Evolutionary conservation across 1,140 invertebrate species (phyloP), one percentile per base, ranked within the genome.

Genomic region (Octopus sinensis): DNA sequence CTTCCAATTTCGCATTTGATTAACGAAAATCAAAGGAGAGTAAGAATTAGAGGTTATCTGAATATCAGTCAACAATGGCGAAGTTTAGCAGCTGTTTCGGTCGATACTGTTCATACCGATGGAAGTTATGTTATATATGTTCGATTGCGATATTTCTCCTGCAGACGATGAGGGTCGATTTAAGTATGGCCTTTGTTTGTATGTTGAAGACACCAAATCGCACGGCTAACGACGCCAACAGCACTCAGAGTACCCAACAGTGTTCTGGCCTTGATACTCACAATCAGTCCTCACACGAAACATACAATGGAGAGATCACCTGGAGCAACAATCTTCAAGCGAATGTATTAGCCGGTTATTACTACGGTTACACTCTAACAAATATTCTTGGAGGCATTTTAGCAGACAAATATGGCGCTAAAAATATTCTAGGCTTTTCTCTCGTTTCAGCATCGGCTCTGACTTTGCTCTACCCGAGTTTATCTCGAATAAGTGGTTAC

Each of bases 261-360:
- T 23, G 13, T 30, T 4, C 13, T 51, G 30, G 30, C 30, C 52
- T 17, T 17, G 53, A 62, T 53, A 52, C 0, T 53, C 52, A 54
- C 54, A 54, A 77, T 52, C 23, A 54, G 13, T 10, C 75, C 53
- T 43, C 30, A 43, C 30, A 43, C 30, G n/a, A 75, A 75, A 1
- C 30, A 30, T 9, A 54, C 12, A 62, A 73, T 4, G 87, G 84
- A 3, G 95, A 96, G 87, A 96, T 97, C 87, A 92, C 94, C 79
- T 97, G 96, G 96, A 93, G 94, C 86, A 93, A 93, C 1, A 93
- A 93, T 85, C 93, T 93, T 9, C 94, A 95, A 90, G 96, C 95
- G 4, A 88, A 95, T 9, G 93, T 97, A 52, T 89, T 97, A 23
- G 95, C 95, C 86, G 95, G 95, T 1, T 97, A 97, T 91, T 97